These are phyloP conservation scores for Sebastolobus alascanus DNA, from an alignment of 2,797 vertebrate species.

Conservation along the genomic window DNA sequence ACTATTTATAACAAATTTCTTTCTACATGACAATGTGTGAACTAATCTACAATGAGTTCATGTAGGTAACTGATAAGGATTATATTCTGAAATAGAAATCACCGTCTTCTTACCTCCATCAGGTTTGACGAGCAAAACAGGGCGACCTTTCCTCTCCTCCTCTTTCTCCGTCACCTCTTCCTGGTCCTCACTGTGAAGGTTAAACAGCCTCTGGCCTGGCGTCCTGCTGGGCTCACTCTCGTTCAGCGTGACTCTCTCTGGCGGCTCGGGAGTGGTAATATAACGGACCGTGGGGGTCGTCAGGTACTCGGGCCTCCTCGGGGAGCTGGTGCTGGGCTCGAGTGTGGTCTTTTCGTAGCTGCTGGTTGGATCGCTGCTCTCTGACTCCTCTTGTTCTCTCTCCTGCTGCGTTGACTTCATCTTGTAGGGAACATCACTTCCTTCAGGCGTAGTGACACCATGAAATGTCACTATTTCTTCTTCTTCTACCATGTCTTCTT, in stretches of 20 bases:
- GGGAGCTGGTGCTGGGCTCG: constrained; percentile 32
- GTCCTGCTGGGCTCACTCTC: constrained; percentile 61
- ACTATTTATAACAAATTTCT: no score
- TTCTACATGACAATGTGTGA: not conserved
- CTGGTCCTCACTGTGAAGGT: constrained; percentile 70
- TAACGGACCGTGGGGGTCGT: constrained; percentile 71
- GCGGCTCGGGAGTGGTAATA: constrained; percentile 73
- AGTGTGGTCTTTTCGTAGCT: constrained; percentile 38
- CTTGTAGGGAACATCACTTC: constrained; percentile 32
- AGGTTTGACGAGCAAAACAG: constrained; percentile 70
- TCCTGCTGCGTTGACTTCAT: constrained; percentile 25
- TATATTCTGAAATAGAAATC: not conserved
- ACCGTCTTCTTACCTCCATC: constrained; percentile 73
- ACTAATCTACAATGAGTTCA: not conserved
- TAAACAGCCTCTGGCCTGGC: constrained; percentile 69
- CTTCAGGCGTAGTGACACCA: constrained; percentile 38
- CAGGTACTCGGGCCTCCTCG: constrained; percentile 33
- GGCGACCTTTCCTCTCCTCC: constrained; percentile 69
- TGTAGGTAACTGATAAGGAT: not conserved
- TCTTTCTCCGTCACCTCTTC: constrained; percentile 39
- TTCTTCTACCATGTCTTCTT: constrained; percentile 3
- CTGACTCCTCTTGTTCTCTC: constrained; percentile 14
- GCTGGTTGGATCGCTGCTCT: constrained; percentile 36
- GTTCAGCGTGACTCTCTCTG: constrained; percentile 48
- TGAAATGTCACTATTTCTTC: constrained; percentile 36